phyloP scores from a whole-genome alignment of 2,113 vertebrate genomes.

The Hystrix cristata region DNA sequence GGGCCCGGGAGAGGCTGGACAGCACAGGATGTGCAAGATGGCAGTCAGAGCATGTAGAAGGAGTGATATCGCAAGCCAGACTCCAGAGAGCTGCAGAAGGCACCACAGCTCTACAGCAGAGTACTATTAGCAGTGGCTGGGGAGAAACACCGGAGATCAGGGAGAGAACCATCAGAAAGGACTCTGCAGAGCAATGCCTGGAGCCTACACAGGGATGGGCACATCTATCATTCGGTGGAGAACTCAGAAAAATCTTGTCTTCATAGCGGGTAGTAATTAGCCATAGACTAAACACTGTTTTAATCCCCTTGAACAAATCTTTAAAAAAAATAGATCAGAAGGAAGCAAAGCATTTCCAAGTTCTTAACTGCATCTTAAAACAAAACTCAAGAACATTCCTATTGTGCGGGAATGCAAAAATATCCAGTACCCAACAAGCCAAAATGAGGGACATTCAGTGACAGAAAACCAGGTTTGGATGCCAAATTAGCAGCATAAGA shows the following conservation, averaged over 20 bases:
- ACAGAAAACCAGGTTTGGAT: background rate
- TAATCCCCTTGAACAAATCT: background rate
- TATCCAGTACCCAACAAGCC: background rate
- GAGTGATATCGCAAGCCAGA: background rate
- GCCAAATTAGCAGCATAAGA: background rate
- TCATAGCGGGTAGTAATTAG: background rate
- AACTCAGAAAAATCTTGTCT: background rate
- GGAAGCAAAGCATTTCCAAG: background rate
- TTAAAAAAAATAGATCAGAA: background rate
- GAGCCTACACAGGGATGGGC: background rate
- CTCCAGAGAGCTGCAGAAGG: background rate
- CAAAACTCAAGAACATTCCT: background rate
- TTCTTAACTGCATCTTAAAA: background rate
- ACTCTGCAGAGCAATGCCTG: fast-evolving
- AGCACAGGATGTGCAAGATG: background rate
- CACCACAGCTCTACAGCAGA: background rate
- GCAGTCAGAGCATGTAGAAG: too few species aligned
- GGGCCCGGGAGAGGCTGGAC: background rate
- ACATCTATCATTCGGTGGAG: too few species aligned
- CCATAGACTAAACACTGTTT: background rate
- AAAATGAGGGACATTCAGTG: background rate
- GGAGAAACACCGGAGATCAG: background rate
- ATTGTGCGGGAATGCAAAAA: background rate
- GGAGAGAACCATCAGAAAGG: background rate
- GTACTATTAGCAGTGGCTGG: fast-evolving